Evolutionary conservation across 2,113 vertebrate species (phyloP).

Genomic region (Lanius collurio): DNA sequence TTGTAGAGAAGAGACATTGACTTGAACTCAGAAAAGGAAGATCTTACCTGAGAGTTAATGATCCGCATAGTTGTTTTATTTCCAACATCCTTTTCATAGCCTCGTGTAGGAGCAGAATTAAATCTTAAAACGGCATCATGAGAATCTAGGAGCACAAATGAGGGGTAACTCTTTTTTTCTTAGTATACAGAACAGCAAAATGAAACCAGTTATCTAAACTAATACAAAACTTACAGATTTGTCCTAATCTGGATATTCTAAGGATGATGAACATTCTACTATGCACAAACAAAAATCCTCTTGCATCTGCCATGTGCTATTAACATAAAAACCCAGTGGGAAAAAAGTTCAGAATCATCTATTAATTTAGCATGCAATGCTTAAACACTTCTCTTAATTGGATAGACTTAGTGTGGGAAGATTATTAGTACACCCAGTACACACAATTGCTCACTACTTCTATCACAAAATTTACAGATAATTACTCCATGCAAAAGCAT

Average conservation of each 20-base stretch:
- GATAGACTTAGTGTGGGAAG: background rate
- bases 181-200: background rate
- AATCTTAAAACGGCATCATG: slow-evolving; percentile 96
- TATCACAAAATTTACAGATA: background rate
- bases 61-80: slow-evolving; percentile 95
- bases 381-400: background rate
- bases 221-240: background rate
- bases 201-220: background rate
- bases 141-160: slow-evolving; percentile 80
- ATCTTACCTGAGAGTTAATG: slow-evolving; percentile 95
- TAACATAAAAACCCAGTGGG: background rate
- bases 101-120: slow-evolving; percentile 92
- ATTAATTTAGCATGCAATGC: background rate
- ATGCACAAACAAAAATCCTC: background rate
- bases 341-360: background rate
- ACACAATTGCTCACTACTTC: background rate
- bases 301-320: background rate
- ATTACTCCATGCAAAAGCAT: background rate
- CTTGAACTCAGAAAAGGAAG: background rate
- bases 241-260: background rate
- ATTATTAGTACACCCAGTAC: background rate
- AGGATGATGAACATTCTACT: background rate
- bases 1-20: background rate
- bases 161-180: background rate
- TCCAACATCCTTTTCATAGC: slow-evolving; percentile 94